Conservation (phyloP, 2,797 vertebrate genomes). For the Amazonetta brasiliensis region DNA sequence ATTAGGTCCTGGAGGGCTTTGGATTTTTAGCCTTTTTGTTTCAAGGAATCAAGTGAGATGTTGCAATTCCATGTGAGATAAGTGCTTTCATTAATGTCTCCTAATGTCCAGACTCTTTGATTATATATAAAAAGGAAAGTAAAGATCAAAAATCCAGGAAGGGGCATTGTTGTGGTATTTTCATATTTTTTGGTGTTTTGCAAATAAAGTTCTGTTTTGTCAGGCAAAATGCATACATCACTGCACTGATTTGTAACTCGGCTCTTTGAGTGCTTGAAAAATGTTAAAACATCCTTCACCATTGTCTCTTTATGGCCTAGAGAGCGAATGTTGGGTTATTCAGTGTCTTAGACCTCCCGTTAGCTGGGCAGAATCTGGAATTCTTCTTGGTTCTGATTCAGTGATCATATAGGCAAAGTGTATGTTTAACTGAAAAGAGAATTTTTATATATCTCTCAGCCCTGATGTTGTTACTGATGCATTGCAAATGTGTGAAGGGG, state of each 20-base stretch:
- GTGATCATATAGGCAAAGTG: constrained; percentile 79
- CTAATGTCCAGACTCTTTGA: background rate
- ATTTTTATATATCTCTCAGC: constrained; percentile 33
- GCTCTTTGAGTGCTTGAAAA: constrained; percentile 62
- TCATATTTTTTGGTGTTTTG: background rate
- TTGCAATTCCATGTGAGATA: background rate
- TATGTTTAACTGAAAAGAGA: constrained; percentile 58
- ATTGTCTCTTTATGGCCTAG: constrained; percentile 70
- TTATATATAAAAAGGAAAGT: background rate
- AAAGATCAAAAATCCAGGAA: background rate
- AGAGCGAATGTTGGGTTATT: constrained; percentile 63
- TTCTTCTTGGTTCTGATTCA: constrained; percentile 79
- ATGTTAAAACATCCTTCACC: constrained; percentile 66
- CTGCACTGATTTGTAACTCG: constrained; percentile 43
- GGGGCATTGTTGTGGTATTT: background rate
- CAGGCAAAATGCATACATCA: background rate
- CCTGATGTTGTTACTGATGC: constrained; percentile 53
- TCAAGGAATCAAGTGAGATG: fast-evolving
- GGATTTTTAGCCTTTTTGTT: background rate
- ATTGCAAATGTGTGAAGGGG: constrained; percentile 59
- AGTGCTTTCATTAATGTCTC: background rate
- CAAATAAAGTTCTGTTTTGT: background rate
- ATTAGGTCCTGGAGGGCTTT: background rate
- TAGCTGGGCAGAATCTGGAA: constrained; percentile 56
- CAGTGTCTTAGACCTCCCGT: constrained; percentile 59